Evolutionary conservation across 2,888 invertebrate genomes (phyloP).

Genomic region (Rambutsinella grinnellia): DNA sequence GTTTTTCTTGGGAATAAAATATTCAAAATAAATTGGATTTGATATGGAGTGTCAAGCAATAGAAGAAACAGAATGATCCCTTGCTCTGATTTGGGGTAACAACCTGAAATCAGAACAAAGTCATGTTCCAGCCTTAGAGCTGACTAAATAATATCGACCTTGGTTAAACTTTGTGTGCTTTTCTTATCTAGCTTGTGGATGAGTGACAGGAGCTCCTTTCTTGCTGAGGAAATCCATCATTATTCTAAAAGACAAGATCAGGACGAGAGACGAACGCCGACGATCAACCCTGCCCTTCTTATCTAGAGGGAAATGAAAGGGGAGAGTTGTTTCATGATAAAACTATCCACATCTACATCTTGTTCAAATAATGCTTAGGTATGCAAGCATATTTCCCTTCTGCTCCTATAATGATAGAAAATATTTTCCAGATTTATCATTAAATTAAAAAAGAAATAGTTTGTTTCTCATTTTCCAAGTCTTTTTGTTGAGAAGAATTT

Average conservation of each 20-base stretch:
- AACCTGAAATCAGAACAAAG: background rate
- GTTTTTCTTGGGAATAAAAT: background rate
- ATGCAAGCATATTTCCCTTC: too few species aligned
- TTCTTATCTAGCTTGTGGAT: constrained; percentile 16
- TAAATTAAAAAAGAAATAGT: too few species aligned
- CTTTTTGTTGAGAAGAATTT: too few species aligned
- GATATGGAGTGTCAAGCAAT: background rate
- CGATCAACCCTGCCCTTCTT: constrained; percentile 37
- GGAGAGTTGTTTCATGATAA: background rate
- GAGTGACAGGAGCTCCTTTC: constrained; percentile 34
- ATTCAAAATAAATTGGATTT: constrained; percentile 40
- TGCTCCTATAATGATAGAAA: too few species aligned
- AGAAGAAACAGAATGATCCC: constrained; percentile 20
- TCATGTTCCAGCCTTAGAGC: background rate
- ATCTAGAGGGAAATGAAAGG: background rate
- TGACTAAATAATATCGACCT: background rate
- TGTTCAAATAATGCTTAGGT: too few species aligned
- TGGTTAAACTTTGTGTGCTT: constrained; percentile 6
- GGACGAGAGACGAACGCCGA: constrained; percentile 2
- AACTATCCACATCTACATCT: background rate
- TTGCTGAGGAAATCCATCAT: constrained; percentile 46
- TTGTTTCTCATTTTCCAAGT: too few species aligned
- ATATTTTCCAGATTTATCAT: too few species aligned
- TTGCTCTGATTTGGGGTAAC: background rate
- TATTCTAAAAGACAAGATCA: constrained; percentile 19